These are phyloP conservation scores for Drosophila subquinaria DNA, from an alignment of 2,888 invertebrate species.

Conservation along the genomic window DNA sequence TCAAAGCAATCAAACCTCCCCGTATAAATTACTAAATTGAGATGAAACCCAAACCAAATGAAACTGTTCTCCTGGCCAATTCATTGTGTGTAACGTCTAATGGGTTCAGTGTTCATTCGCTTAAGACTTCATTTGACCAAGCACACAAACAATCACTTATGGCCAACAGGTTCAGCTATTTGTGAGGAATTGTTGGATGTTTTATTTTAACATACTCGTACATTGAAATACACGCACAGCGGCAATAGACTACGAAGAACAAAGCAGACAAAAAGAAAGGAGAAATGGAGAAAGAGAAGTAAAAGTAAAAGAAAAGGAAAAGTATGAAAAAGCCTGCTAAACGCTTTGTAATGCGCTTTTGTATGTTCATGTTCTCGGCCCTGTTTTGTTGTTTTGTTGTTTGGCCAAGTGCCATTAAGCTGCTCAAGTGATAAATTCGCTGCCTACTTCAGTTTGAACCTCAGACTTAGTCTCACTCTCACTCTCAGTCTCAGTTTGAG, in stretches of 20 bases:
- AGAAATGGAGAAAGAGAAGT: slow-evolving; percentile 7
- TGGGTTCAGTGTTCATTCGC: slow-evolving; percentile 22
- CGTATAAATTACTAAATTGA: not conserved
- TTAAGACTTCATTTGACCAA: slow-evolving; percentile 56
- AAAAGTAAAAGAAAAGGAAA: slow-evolving; percentile 26
- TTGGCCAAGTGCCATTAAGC: slow-evolving; percentile 76
- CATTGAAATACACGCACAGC: slow-evolving; percentile 44
- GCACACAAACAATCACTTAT: slow-evolving; percentile 48
- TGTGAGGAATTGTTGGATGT: slow-evolving; percentile 24
- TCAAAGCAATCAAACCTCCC: not conserved
- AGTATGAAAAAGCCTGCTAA: slow-evolving; percentile 49
- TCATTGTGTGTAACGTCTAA: slow-evolving; percentile 28
- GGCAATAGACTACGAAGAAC: slow-evolving; percentile 35
- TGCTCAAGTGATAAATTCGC: slow-evolving; percentile 78
- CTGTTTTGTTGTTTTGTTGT: slow-evolving; percentile 25
- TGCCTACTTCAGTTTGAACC: slow-evolving; percentile 53
- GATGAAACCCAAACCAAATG: slow-evolving; percentile 1
- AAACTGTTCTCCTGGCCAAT: not conserved
- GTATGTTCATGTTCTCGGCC: slow-evolving; percentile 30
- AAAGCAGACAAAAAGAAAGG: slow-evolving; percentile 23
- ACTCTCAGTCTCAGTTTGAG: slow-evolving; percentile 8
- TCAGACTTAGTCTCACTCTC: not conserved
- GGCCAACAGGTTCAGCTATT: slow-evolving; percentile 17
- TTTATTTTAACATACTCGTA: slow-evolving; percentile 34
- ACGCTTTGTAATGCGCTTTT: slow-evolving; percentile 78